Percentiles rank a stretch among this genome's conserved stretches.
Conservation (phyloP, 2,888 invertebrate genomes). For the Pollenia labialis region DNA sequence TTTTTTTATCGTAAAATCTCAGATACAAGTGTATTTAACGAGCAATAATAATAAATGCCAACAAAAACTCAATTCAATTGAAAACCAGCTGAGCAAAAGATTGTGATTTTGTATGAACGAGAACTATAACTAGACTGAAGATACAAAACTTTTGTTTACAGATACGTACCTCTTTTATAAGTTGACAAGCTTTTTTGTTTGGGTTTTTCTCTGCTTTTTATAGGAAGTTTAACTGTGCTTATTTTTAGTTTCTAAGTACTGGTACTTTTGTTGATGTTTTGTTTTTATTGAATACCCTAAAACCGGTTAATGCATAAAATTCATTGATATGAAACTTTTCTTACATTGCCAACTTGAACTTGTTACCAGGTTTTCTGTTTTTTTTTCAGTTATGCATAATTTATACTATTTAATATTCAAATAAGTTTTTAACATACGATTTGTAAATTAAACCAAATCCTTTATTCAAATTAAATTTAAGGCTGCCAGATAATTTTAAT, state of each 20-base stretch:
- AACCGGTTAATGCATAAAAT: constrained; percentile 48
- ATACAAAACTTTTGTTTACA: constrained; percentile 26
- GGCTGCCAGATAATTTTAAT: too few species aligned
- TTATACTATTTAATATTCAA: too few species aligned
- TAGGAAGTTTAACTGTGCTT: constrained; percentile 2
- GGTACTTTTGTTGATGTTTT: constrained; percentile 17
- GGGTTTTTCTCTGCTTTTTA: constrained; percentile 6
- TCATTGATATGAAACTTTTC: neutral
- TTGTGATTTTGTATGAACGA: constrained; percentile 53
- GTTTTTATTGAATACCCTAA: constrained; percentile 42
- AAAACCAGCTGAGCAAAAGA: constrained; percentile 62
- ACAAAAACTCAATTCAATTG: constrained; percentile 12
- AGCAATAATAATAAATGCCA: constrained; percentile 14
- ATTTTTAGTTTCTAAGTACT: constrained; percentile 17
- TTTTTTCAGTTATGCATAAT: neutral
- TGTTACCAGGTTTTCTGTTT: too few species aligned
- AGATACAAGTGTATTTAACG: constrained; percentile 1
- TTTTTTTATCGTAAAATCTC: constrained; percentile 16
- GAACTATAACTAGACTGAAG: constrained; percentile 60
- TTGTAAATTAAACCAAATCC: too few species aligned
- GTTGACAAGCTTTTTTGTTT: constrained; percentile 15
- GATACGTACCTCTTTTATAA: constrained; percentile 33
- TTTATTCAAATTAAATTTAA: too few species aligned
- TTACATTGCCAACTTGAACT: neutral
- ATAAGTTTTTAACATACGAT: too few species aligned